Conservation (phyloP, 53 echinoderm and acorn worm genomes). For the Paracentrotus lividus region DNA sequence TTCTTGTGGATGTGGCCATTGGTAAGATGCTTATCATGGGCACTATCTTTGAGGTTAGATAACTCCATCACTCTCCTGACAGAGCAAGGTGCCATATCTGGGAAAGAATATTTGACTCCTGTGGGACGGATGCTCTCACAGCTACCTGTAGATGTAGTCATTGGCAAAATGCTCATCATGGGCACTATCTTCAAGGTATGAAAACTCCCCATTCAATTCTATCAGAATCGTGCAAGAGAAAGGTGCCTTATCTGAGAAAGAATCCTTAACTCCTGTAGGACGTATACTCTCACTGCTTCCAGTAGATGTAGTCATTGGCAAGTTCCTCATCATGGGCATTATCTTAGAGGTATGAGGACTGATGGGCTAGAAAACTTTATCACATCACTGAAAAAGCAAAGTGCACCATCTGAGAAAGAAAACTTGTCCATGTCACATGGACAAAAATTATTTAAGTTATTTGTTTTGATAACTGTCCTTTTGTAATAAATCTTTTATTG, state of each 20-base stretch:
- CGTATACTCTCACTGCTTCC: constrained; percentile 91
- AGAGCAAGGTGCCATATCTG: constrained; percentile 89
- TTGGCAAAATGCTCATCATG: constrained; percentile 99
- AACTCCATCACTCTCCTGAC: constrained; percentile 89
- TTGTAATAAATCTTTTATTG: no score
- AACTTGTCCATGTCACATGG: no score
- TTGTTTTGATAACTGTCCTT: no score
- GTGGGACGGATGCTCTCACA: constrained; percentile 90
- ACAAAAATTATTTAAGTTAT: no score
- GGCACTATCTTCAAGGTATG: constrained; percentile 97
- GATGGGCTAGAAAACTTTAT: constrained; percentile 95
- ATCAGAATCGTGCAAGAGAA: constrained; percentile 90
- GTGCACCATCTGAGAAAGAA: constrained; percentile 83
- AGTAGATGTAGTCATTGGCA: constrained; percentile 98
- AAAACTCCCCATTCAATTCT: no score
- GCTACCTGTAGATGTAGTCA: constrained; percentile 98
- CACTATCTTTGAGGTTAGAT: constrained; percentile 90
- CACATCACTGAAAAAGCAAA: constrained; percentile 89
- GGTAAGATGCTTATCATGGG: constrained; percentile 99
- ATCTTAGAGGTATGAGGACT: constrained; percentile 97
- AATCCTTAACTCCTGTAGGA: constrained; percentile 88
- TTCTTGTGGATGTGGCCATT: constrained; percentile 98
- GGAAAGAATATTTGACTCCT: constrained; percentile 85
- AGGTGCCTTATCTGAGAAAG: constrained; percentile 82
- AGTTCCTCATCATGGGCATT: constrained; percentile 99